Percentiles rank a stretch among this genome's conserved stretches.
Evolutionary conservation across 2,113 vertebrate species (phyloP).

Genomic region (Daboia siamensis): DNA sequence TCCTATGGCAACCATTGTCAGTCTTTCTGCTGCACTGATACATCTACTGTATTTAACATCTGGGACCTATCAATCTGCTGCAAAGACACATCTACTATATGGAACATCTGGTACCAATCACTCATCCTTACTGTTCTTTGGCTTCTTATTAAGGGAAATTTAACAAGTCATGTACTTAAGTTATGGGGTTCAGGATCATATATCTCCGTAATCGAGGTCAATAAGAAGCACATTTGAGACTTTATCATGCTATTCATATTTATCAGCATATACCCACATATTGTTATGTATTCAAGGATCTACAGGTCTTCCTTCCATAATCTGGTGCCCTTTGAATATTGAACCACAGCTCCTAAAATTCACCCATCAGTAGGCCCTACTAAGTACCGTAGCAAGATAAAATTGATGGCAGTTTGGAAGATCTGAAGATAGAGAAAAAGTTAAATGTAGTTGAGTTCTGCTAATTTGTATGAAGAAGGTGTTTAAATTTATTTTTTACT

Average conservation of each 20-base stretch:
- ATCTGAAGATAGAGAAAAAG: not conserved
- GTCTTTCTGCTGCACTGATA: constrained; percentile 5
- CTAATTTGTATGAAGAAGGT: not conserved
- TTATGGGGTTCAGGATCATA: constrained; percentile 18
- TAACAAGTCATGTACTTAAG: constrained; percentile 3
- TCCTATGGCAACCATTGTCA: constrained; percentile 13
- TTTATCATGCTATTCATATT: not conserved
- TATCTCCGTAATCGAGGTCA: constrained; percentile 35
- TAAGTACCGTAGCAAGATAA: not conserved
- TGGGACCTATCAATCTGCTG: constrained; percentile 38
- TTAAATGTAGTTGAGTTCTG: not conserved
- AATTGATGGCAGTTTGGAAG: not conserved
- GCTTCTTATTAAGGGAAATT: not conserved
- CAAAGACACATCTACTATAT: not conserved
- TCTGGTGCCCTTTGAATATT: not conserved
- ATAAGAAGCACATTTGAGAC: constrained; percentile 34
- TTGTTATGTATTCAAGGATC: constrained; percentile 3
- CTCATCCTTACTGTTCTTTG: constrained; percentile 8
- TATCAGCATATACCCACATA: not conserved
- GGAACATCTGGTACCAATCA: constrained; percentile 38
- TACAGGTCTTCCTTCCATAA: not conserved
- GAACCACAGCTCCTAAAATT: not conserved
- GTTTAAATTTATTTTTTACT: not conserved
- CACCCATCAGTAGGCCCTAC: not conserved
- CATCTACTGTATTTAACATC: constrained; percentile 38